These are phyloP conservation scores for Tenthredo amoena DNA, from an alignment of 2,888 invertebrate genomes.

Conservation along the genomic window DNA sequence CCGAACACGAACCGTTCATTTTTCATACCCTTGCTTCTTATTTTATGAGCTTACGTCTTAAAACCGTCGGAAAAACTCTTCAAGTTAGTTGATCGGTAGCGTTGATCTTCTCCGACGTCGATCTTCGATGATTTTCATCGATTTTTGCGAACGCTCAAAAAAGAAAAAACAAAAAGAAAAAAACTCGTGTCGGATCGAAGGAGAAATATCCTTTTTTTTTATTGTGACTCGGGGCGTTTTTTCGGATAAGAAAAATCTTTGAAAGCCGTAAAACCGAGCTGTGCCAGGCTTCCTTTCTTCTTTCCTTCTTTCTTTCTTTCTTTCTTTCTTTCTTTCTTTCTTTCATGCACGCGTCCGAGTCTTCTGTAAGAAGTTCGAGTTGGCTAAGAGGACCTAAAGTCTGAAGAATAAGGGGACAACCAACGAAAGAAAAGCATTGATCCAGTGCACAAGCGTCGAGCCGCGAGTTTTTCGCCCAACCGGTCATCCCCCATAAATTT, in stretches of 20 bases:
- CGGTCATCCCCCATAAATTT: slow-evolving; percentile 55
- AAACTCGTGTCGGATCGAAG: not conserved
- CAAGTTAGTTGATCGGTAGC: not conserved
- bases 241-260: not conserved
- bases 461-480: not conserved
- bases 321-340: not conserved
- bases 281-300: not conserved
- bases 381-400: slow-evolving; percentile 2
- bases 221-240: not conserved
- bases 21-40: not conserved
- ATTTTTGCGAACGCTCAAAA: no score
- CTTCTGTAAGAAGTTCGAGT: not conserved
- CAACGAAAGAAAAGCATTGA: not conserved
- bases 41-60: not conserved
- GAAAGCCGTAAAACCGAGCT: not conserved
- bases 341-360: slow-evolving; percentile 3
- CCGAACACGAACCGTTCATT: not conserved
- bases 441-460: slow-evolving; percentile 10
- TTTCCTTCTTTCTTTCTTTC: slow-evolving; percentile 2
- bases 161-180: not conserved
- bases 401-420: slow-evolving; percentile 24
- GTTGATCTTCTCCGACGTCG: not conserved
- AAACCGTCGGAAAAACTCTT: not conserved
- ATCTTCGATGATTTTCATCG: not conserved
- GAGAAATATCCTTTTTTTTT: not conserved